phyloP scores from a whole-genome alignment of 2,113 vertebrate genomes.

The Nematolebias whitei region DNA sequence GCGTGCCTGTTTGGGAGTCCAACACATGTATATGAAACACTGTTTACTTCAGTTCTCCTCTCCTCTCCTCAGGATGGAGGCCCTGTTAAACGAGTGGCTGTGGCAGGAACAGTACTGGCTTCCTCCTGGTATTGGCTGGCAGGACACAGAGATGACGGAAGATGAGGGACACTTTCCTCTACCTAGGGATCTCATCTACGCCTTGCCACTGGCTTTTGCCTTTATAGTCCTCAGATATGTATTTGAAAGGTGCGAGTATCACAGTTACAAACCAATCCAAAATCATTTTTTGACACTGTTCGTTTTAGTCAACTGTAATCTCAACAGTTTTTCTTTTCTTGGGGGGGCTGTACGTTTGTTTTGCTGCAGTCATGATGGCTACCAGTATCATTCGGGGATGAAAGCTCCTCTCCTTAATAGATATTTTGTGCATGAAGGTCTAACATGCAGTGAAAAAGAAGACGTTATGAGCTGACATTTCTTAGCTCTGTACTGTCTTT shows the following conservation, averaged over 20 bases:
- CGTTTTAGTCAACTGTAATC: background rate
- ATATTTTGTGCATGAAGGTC: conserved; percentile 7
- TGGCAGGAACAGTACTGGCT: conserved; percentile 89
- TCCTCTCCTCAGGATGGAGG: conserved; percentile 80
- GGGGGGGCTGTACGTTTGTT: no score
- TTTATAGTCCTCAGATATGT: conserved; percentile 79
- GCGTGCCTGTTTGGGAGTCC: background rate
- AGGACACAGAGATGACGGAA: conserved; percentile 79
- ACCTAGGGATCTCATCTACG: conserved; percentile 82
- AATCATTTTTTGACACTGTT: background rate
- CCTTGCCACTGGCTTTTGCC: conserved; percentile 82
- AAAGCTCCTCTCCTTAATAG: conserved; percentile 11
- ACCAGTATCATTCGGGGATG: conserved; percentile 10
- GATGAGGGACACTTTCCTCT: conserved; percentile 75
- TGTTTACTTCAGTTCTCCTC: background rate
- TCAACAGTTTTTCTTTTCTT: no score
- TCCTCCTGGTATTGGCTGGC: conserved; percentile 85
- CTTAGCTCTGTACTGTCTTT: background rate
- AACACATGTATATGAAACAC: background rate
- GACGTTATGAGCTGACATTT: background rate
- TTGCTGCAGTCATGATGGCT: background rate
- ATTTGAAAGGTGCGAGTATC: conserved; percentile 86
- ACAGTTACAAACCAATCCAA: no score
- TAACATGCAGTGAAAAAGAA: conserved; percentile 5
- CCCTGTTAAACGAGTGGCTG: conserved; percentile 83